Evolutionary conservation across 2,888 invertebrate species (phyloP).

Genomic region (Hydriomena furcata): DNA sequence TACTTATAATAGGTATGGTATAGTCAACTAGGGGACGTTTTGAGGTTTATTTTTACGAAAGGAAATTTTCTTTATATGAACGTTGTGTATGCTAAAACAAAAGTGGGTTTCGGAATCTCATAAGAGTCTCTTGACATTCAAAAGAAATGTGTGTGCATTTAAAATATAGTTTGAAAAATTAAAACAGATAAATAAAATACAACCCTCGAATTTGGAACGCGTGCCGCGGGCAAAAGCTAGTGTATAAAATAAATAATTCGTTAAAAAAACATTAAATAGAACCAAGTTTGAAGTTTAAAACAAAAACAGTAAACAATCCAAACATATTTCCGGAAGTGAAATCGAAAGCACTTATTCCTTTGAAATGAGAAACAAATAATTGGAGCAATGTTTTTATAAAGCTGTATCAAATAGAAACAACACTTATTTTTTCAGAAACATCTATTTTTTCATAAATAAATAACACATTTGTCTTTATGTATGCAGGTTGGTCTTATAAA

Average conservation of each 20-base stretch:
- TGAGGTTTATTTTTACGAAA: constrained; percentile 26
- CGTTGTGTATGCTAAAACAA: constrained; percentile 28
- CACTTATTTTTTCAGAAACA: background rate
- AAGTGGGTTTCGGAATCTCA: constrained; percentile 20
- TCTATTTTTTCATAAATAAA: too few relatives aligned
- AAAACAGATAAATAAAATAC: too few relatives aligned
- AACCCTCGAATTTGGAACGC: too few relatives aligned
- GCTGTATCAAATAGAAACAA: background rate
- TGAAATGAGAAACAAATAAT: constrained; percentile 8
- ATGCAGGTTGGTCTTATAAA: too few relatives aligned
- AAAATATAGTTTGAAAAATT: too few relatives aligned
- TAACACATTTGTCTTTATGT: too few relatives aligned
- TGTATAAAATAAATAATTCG: too few relatives aligned
- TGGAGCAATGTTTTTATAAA: background rate
- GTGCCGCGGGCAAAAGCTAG: too few relatives aligned
- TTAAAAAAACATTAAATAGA: background rate
- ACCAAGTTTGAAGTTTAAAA: too few relatives aligned
- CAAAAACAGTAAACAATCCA: too few relatives aligned
- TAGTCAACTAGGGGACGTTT: constrained; percentile 28
- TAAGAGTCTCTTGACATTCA: constrained; percentile 7
- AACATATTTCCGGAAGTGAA: background rate
- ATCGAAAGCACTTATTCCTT: constrained; percentile 3
- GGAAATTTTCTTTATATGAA: constrained; percentile 28
- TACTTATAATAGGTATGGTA: constrained; percentile 19
- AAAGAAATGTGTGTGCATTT: constrained; percentile 2